Percentiles rank a stretch among this genome's conserved stretches.
These are phyloP conservation scores for Andrena trimmerana DNA, from an alignment of 2,888 invertebrate species.

Conservation along the genomic window DNA sequence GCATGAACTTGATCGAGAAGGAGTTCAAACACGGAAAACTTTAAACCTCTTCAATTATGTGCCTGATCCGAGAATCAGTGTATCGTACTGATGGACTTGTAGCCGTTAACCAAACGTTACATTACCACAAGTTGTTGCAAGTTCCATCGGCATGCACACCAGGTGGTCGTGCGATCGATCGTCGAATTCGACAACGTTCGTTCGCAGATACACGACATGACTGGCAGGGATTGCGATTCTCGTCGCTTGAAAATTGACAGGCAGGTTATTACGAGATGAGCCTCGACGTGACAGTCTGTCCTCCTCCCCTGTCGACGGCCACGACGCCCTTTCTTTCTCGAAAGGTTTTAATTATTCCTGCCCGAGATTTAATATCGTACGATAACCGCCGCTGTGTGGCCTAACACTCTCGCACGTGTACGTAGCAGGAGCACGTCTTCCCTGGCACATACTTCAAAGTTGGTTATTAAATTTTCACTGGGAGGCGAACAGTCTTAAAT, in stretches of 20 bases:
- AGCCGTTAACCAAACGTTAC: constrained; percentile 18
- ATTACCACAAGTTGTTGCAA: constrained; percentile 30
- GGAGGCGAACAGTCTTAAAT: constrained; percentile 78
- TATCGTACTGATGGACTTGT: background rate
- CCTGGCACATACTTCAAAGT: constrained; percentile 70
- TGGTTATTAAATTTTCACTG: constrained; percentile 81
- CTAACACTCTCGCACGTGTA: constrained; percentile 78
- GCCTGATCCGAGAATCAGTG: background rate
- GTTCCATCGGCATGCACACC: constrained; percentile 52
- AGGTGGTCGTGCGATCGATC: constrained; percentile 43
- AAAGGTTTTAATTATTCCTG: constrained; percentile 79
- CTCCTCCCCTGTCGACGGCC: constrained; percentile 41
- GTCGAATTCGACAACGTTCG: constrained; percentile 51
- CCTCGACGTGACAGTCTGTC: constrained; percentile 67
- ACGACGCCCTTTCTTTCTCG: constrained; percentile 39
- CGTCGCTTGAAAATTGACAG: constrained; percentile 73
- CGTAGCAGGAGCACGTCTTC: constrained; percentile 70
- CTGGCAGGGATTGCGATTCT: constrained; percentile 57
- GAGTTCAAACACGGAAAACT: background rate
- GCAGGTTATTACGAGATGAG: constrained; percentile 74
- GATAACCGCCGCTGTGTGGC: constrained; percentile 68
- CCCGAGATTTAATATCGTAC: constrained; percentile 79
- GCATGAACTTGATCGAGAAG: background rate
- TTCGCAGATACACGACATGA: constrained; percentile 18
- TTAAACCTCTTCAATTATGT: background rate